Percentiles rank a stretch among this genome's conserved stretches.
phyloP scores from a whole-genome alignment of 2,113 vertebrate species.

The Artemisiospiza belli region DNA sequence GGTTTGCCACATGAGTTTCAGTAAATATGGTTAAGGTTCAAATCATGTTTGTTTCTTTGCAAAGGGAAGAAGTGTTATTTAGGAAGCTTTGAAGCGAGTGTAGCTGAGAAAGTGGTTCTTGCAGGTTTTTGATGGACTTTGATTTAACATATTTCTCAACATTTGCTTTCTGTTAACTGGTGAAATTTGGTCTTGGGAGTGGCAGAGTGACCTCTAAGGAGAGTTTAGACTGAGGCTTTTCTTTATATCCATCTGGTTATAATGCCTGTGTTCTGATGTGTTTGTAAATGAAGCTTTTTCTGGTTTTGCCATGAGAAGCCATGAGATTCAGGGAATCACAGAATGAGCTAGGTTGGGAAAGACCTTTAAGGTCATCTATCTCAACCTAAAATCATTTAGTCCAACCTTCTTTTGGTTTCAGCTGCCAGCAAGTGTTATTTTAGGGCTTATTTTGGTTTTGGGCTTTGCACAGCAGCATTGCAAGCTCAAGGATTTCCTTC shows the following conservation, averaged over 20 bases:
- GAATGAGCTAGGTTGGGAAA: not conserved
- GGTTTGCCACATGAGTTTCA: not conserved
- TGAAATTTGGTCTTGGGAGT: not conserved
- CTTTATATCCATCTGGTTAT: not conserved
- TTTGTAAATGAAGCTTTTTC: not conserved
- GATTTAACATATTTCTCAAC: rapidly evolving
- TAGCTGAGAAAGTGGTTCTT: not conserved
- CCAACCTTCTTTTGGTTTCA: not conserved
- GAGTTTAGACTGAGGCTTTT: not conserved
- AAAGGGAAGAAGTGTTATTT: not conserved
- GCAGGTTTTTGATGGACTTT: not conserved
- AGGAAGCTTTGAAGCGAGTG: not conserved
- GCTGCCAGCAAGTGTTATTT: not conserved
- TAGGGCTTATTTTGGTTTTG: not conserved
- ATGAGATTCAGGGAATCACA: not conserved
- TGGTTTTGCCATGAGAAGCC: not conserved
- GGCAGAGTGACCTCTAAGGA: not conserved
- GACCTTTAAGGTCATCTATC: not conserved
- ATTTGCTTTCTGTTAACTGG: not conserved
- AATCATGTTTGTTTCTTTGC: not conserved
- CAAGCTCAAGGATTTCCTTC: not conserved
- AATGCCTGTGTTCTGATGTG: not conserved
- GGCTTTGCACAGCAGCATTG: not conserved
- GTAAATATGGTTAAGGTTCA: not conserved
- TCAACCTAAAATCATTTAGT: not conserved